Evolutionary conservation across 37 sponge, comb jelly and placozoan species (phyloP).

Genomic region (Haliclona indistincta): DNA sequence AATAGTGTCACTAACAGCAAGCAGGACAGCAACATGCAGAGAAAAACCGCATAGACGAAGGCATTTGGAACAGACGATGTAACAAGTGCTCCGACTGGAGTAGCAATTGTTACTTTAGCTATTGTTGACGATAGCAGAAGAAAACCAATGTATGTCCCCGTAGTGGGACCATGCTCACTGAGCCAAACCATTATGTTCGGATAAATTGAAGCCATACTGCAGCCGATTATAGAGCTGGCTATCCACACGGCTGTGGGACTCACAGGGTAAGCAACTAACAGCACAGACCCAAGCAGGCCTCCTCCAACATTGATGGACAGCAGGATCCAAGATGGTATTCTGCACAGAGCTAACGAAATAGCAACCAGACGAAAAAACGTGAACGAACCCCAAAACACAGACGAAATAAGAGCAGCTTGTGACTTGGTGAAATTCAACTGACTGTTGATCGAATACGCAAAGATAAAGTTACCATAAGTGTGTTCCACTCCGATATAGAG

Average conservation of each 20-base stretch:
- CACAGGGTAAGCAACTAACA: conserved; percentile 11
- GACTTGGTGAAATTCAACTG: conserved; percentile 38
- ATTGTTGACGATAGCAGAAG: no score
- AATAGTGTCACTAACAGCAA: no score
- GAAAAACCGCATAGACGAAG: no score
- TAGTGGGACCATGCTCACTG: conserved; percentile 22
- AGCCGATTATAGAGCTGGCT: conserved; percentile 31
- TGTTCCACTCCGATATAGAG: conserved; percentile 54
- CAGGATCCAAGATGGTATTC: conserved; percentile 39
- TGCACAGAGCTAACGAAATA: conserved; percentile 27
- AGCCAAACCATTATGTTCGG: conserved; percentile 58
- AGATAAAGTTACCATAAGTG: conserved; percentile 50
- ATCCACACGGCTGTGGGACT: conserved; percentile 44
- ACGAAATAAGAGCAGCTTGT: conserved; percentile 35
- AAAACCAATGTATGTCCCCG: no score
- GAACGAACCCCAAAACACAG: conserved; percentile 71
- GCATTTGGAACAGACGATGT: no score
- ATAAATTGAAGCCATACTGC: conserved; percentile 45
- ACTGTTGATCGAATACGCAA: conserved; percentile 50
- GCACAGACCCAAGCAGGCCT: conserved; percentile 23
- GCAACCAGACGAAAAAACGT: conserved; percentile 35
- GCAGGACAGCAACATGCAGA: no score
- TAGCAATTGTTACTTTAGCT: no score
- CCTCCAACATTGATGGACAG: conserved; percentile 32
- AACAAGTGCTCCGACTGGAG: no score